phyloP scores from a whole-genome alignment of 2,888 invertebrate genomes.

The Arrhopalites spinosus region DNA sequence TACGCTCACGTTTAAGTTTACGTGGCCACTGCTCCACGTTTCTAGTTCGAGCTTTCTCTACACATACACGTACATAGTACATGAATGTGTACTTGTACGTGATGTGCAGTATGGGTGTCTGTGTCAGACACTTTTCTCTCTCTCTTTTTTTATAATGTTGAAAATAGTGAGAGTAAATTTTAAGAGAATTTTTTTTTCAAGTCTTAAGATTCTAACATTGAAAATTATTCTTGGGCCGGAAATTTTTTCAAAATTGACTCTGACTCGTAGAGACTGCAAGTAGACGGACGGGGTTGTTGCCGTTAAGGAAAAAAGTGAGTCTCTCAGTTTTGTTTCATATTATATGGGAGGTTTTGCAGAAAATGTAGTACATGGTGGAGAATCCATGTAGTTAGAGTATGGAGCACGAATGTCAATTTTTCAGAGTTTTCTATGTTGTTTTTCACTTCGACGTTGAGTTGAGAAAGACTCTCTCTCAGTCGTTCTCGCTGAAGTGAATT shows the following conservation, averaged over 20 bases:
- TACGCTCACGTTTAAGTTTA: constrained; percentile 2
- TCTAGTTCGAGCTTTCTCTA: neutral
- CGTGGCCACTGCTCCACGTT: constrained; percentile 14
- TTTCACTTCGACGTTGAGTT: neutral
- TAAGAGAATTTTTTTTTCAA: too few relatives aligned
- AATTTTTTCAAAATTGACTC: too few relatives aligned
- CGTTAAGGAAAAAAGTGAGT: too few relatives aligned
- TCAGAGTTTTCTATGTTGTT: neutral
- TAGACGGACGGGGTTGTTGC: too few relatives aligned
- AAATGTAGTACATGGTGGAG: too few relatives aligned
- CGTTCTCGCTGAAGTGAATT: neutral
- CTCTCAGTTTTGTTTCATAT: too few relatives aligned
- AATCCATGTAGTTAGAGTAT: constrained; percentile 11
- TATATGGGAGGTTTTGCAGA: neutral
- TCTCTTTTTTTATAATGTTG: too few relatives aligned
- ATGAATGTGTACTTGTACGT: neutral
- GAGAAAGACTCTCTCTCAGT: constrained; percentile 2
- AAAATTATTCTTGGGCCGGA: too few relatives aligned
- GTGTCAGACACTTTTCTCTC: too few relatives aligned
- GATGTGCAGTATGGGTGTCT: neutral
- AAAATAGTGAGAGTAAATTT: too few relatives aligned
- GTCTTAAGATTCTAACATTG: too few relatives aligned
- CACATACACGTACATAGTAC: neutral
- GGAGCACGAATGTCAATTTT: neutral
- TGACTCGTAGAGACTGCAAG: too few relatives aligned